Evolutionary conservation across 2,888 invertebrate species (phyloP), one percentile per base, ranked within the genome.

Genomic region (Rhogogaster chlorosoma): DNA sequence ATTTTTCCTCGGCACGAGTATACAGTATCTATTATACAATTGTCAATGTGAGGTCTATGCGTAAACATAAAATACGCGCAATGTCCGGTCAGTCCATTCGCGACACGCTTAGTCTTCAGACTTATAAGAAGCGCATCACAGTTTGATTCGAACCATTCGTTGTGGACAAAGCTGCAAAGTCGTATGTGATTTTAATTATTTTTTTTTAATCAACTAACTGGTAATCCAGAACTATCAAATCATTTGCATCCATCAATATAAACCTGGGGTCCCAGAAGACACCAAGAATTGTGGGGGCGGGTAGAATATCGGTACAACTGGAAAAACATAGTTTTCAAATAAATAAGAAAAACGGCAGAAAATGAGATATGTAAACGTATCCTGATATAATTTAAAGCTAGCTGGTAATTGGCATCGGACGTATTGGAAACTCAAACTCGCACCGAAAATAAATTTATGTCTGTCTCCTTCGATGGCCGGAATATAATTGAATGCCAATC

Each of bases 121-220:
- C 80, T 61, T 80, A 80, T 80, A 80, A 80, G 32, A 80, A 18
- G 61, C 36, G 26, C 36, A 61, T 12, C 5, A 36, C 80, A 80
- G 80, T 80, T 61, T 36, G 61, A 61, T 80, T 10, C 61, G 26
- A 22, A 36, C 32, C 57, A 1, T 32, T 61, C 57, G 38, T 36
- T 61, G 38, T 36, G 80, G 12, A 61, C 18, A n/a, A 36, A 49
- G 45, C 22, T 49, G 49, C 36, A 36, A 1, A 26, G 36, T 12
- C 32, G 12, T 77, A 15, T 26, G 49, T 29, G 7, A 61, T 36
- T 12, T 53, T 6, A 15, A n/a, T 32, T 57, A 2, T 26, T 77
- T 73, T 22, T 22, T 38, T n/a, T n/a, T n/a, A n/a, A n/a, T n/a
- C 7, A 10, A 12, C 2, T 42, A 22, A 42, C 42, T 32, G 42